These are phyloP conservation scores for Numenius phaeopus DNA, from an alignment of 2,797 vertebrate species.

Conservation along the genomic window DNA sequence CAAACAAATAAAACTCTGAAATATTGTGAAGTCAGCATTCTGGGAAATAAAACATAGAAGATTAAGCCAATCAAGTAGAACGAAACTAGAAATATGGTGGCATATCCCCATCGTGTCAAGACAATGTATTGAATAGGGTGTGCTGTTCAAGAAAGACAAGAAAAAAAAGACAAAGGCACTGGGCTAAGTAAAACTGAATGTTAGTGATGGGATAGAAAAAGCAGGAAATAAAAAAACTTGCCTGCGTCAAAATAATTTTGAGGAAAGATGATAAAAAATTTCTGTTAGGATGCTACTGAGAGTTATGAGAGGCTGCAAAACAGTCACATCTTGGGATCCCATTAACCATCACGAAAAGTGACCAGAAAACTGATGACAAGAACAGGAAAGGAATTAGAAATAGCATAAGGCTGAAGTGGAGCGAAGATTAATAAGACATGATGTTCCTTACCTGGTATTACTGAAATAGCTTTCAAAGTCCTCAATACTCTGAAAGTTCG, in stretches of 20 bases:
- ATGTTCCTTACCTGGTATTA: constrained; percentile 77
- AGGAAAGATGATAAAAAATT: not conserved
- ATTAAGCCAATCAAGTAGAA: not conserved
- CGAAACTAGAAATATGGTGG: not conserved
- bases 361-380: not conserved
- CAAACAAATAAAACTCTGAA: not conserved
- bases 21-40: not conserved
- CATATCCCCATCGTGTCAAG: not conserved
- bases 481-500: constrained; percentile 79
- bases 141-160: not conserved
- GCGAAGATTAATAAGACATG: not conserved
- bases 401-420: not conserved
- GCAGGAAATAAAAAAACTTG: not conserved
- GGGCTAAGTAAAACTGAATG: not conserved
- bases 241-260: not conserved
- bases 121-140: not conserved
- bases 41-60: not conserved
- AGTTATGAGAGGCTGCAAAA: not conserved
- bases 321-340: not conserved
- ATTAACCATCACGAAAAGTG: not conserved
- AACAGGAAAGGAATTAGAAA: not conserved
- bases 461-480: constrained; percentile 82
- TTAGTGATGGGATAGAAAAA: not conserved
- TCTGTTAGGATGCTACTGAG: not conserved
- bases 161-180: not conserved